Conservation (phyloP, 2,888 invertebrate species). For the Aleiodes testaceus region DNA sequence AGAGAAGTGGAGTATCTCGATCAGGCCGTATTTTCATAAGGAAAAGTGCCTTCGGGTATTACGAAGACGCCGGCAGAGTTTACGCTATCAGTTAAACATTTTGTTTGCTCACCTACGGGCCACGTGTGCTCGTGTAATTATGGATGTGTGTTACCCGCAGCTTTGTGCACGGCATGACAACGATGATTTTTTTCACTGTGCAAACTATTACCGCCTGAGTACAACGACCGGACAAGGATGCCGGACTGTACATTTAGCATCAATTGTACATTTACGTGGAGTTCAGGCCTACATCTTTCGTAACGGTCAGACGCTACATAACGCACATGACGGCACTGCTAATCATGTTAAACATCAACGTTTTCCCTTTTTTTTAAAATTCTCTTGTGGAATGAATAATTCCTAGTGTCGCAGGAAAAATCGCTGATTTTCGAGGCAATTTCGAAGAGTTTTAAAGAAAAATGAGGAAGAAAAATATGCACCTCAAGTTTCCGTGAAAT, state of each 20-base stretch:
- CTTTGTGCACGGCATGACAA: not conserved
- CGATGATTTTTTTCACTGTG: constrained; percentile 14
- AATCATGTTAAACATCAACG: constrained; percentile 10
- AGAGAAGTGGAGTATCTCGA: not conserved
- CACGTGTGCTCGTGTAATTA: too few relatives aligned
- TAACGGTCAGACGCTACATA: constrained; percentile 18
- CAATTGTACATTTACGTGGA: constrained; percentile 19
- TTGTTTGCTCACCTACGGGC: too few relatives aligned
- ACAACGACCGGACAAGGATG: constrained; percentile 29
- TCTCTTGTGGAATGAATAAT: not conserved
- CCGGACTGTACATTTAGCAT: constrained; percentile 23
- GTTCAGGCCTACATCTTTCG: constrained; percentile 22
- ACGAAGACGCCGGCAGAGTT: not conserved
- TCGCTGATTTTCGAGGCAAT: too few relatives aligned
- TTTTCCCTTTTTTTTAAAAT: not conserved
- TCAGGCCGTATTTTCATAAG: not conserved
- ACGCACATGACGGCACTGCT: constrained; percentile 25
- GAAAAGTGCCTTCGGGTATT: not conserved
- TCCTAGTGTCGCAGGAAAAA: too few relatives aligned
- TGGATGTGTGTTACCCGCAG: constrained; percentile 4
- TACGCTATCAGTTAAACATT: too few relatives aligned
- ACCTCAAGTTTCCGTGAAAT: constrained; percentile 26
- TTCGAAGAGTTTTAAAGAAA: too few relatives aligned
- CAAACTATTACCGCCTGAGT: constrained; percentile 20
- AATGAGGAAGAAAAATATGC: constrained; percentile 9